Conservation (phyloP, 2,797 vertebrate species). For the Poeciliopsis gracilis region DNA sequence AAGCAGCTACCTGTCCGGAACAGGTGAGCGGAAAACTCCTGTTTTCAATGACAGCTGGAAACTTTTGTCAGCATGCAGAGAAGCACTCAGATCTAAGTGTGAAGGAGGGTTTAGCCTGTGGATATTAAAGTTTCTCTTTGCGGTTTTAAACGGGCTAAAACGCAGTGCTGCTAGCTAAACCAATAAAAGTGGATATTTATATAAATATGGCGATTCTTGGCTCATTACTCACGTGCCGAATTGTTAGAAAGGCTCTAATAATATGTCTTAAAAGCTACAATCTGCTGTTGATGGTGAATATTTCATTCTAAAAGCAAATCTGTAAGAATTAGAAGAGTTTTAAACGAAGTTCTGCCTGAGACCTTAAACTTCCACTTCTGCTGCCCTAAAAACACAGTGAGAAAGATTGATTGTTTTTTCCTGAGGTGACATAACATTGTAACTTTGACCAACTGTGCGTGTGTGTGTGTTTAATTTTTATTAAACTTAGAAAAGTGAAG, state of each 20-base stretch:
- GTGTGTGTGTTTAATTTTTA: background rate
- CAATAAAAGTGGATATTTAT: background rate
- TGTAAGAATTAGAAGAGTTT: accelerated
- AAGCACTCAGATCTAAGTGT: accelerated
- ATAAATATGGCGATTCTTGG: background rate
- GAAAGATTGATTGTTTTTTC: background rate
- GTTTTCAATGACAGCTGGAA: background rate
- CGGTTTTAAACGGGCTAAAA: background rate
- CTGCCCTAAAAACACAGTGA: no score
- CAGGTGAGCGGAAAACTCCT: constrained; percentile 55
- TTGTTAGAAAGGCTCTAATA: background rate
- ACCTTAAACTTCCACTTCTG: background rate
- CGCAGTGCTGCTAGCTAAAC: background rate
- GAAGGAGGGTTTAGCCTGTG: accelerated
- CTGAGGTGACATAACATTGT: background rate
- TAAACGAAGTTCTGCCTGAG: constrained; percentile 10
- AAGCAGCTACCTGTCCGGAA: constrained; percentile 21
- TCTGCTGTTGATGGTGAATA: accelerated
- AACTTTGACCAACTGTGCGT: background rate
- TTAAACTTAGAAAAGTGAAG: background rate
- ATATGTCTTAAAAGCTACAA: no score
- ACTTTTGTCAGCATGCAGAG: accelerated
- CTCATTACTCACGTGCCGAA: background rate
- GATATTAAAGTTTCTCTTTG: background rate
- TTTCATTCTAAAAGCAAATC: background rate